Evolutionary conservation across 2,888 invertebrate genomes (phyloP).

Genomic region (Drosophila imparisetae): DNA sequence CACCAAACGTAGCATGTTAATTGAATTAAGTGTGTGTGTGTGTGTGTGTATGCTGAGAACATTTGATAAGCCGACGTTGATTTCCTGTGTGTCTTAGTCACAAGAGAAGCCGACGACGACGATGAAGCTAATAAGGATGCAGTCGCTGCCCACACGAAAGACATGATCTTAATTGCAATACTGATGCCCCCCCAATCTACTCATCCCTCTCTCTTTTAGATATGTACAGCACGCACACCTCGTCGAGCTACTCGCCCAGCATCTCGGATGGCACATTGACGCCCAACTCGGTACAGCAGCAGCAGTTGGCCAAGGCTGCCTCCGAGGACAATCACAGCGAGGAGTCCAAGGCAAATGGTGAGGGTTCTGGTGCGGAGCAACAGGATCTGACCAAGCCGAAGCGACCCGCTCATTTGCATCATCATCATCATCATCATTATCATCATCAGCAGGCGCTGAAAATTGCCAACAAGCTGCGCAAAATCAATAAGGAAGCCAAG

Average conservation of each 20-base stretch:
- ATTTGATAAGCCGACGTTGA: conserved; percentile 70
- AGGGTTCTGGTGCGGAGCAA: conserved; percentile 12
- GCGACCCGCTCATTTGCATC: conserved; percentile 73
- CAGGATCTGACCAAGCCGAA: conserved; percentile 45
- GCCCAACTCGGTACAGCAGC: conserved; percentile 82
- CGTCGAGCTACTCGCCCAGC: conserved; percentile 85
- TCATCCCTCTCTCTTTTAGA: conserved; percentile 68
- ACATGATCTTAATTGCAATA: conserved; percentile 52
- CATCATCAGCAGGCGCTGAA: conserved; percentile 80
- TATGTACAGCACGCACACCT: conserved; percentile 85
- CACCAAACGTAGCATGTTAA: conserved; percentile 71
- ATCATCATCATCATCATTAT: conserved; percentile 78
- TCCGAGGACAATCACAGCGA: conserved; percentile 43
- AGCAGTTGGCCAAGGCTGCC: conserved; percentile 46
- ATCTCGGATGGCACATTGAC: conserved; percentile 84
- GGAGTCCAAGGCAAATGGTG: conserved; percentile 57
- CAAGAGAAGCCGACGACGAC: conserved; percentile 26
- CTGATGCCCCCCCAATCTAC: conserved; percentile 5
- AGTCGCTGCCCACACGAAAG: conserved; percentile 63
- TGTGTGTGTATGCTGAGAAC: conserved; percentile 22
- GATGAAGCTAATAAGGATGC: conserved; percentile 73
- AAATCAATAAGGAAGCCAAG: conserved; percentile 83
- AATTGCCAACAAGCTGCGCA: conserved; percentile 83
- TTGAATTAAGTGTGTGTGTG: conserved; percentile 64
- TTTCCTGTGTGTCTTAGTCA: conserved; percentile 70